Base-by-base conservation (phyloP, 2,113 vertebrate genomes). In the Corvus moneduloides region DNA sequence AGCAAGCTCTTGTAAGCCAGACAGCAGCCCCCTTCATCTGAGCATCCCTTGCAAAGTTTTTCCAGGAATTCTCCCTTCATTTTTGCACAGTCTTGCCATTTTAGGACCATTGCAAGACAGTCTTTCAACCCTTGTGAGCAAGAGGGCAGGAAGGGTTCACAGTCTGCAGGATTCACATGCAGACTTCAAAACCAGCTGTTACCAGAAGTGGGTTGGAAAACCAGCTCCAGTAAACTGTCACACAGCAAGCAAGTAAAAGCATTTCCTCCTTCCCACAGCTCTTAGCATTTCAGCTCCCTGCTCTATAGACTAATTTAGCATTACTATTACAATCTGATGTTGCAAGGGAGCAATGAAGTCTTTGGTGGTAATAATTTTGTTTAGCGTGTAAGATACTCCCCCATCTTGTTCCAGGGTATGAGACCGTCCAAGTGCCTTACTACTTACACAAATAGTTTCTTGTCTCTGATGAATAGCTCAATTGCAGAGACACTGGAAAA, bases 361-460 rank as follows among this genome's bases (percentile, higher is more conserved):
- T 90, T 69, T 41, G 9, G 39, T 62, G 27, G 56, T 52, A 96
- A 48, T 35, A 3, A 33, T 59, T 87, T 35, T 89, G 18, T 63
- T 75, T 67, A 85, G 43, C 2, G 0, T 81, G 16, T 55, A 77
- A 67, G n/a, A 74, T 43, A 67, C 21, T 73, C 16, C 16, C 11
- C 37, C 8, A 3, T 48, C 58, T 72, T 76, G 48, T 37, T 75
- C 27, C 48, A 75, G 27, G 15, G 26, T 61, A 63, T 72, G 27
- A 77, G 39, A 62, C 22, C 66, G 22, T 37, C 27, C 62, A 83
- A 92, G n/a, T 39, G n/a, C 62, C 68, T 33, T 37, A 35, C 16
- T 87, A 96, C 97, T 97, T 93, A 98, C 97, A 97, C 87, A 91
- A 98, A 98, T 11, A 98, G 48, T 79, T 98, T 98, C 94, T 97